Evolutionary conservation across 1,140 invertebrate genomes (phyloP).

Genomic region (Drosophila rufa): DNA sequence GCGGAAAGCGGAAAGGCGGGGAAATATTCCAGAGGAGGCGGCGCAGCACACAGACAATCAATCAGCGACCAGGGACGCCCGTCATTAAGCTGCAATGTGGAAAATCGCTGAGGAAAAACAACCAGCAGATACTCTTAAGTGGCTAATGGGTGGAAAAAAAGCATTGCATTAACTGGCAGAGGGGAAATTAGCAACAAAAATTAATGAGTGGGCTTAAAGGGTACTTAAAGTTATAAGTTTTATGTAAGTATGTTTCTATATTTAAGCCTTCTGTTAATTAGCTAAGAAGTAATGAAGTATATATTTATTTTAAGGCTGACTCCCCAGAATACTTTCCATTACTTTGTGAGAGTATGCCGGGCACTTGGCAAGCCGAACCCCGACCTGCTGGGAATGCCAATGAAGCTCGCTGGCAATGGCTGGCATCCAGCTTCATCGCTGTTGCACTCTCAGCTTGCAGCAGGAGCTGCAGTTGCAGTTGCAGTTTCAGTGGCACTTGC

Average conservation of each 20-base stretch:
- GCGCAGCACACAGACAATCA: constrained; percentile 33
- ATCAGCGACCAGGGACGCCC: constrained; percentile 36
- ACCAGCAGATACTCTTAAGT: constrained; percentile 22
- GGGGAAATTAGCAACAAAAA: background rate
- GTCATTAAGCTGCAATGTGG: constrained; percentile 30
- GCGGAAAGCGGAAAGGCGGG: background rate
- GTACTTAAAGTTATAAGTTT: constrained; percentile 2
- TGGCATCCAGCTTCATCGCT: constrained; percentile 27
- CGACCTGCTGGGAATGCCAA: constrained; percentile 47
- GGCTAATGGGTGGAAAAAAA: constrained; percentile 5
- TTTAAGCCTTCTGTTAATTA: background rate
- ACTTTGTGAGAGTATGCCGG: background rate
- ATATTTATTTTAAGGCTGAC: background rate
- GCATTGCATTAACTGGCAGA: background rate
- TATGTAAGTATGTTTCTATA: background rate
- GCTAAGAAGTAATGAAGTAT: background rate
- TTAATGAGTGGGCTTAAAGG: background rate
- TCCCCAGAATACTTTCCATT: constrained; percentile 8
- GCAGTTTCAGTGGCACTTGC: constrained; percentile 31
- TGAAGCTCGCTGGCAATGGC: constrained; percentile 31
- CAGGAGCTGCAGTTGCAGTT: background rate
- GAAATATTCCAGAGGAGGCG: constrained; percentile 3
- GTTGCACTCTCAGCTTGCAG: constrained; percentile 12
- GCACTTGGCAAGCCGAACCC: constrained; percentile 2
- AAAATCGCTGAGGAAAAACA: constrained; percentile 10